Conservation (phyloP, 2,797 vertebrate genomes). For the Xiphophorus birchmanni region DNA sequence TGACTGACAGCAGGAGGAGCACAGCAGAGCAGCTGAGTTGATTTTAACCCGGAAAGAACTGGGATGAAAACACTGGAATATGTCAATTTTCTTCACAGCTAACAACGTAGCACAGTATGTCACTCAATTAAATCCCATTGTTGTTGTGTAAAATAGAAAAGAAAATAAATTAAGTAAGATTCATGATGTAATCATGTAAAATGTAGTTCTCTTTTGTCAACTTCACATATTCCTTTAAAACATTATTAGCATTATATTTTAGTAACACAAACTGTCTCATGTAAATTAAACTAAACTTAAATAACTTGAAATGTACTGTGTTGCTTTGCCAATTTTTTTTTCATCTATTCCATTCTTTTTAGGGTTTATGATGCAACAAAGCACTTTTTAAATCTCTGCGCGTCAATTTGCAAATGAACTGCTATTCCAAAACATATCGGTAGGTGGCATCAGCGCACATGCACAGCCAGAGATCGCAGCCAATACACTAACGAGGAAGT, state of each 20-base stretch:
- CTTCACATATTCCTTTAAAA: not conserved
- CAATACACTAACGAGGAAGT: constrained; percentile 19
- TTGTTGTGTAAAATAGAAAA: not conserved
- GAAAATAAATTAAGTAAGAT: not conserved
- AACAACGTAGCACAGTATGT: not conserved
- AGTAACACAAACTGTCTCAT: not conserved
- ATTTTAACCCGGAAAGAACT: constrained; percentile 22
- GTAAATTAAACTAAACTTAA: not conserved
- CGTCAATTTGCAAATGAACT: not conserved
- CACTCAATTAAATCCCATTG: not conserved
- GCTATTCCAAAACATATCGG: not conserved
- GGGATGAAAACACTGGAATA: not conserved
- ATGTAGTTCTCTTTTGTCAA: not conserved
- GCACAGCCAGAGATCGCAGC: no score
- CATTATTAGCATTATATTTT: not conserved
- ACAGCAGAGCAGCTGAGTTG: constrained; percentile 26
- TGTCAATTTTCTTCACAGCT: not conserved
- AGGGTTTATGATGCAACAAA: not conserved
- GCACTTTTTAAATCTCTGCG: not conserved
- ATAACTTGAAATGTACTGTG: not conserved
- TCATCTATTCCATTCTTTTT: not conserved
- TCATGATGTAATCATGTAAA: not conserved
- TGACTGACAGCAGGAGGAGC: constrained; percentile 13
- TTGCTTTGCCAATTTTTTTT: not conserved
- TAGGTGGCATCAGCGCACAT: constrained; percentile 32